Base-by-base conservation (phyloP, 2,113 vertebrate genomes). In the Osmerus eperlanus region DNA sequence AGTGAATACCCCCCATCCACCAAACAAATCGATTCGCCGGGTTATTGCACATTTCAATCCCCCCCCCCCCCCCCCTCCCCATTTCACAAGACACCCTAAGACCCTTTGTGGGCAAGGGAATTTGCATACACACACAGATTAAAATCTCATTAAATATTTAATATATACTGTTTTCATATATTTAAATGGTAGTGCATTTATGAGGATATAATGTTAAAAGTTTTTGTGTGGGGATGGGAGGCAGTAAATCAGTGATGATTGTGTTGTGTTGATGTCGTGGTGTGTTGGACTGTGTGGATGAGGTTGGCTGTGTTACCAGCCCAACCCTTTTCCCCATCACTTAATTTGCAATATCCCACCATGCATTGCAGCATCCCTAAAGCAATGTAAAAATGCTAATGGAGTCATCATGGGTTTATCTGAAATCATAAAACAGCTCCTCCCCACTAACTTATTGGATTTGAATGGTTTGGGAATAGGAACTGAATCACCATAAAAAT, bases 1-100 rank as follows among this genome's bases (percentile, higher is more conserved):
- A 41, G 84, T 78, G 84, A 85, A 83, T 85, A 80, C 76, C 70
- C 77, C 64, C 69, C 76, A 68, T 75, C 78, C 76, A 70, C 76
- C 78, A 81, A 86, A 83, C 81, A 81, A 86, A 91, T 90, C 78
- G 82, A 90, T 90, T 76, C 54, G 68, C 61, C 71, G 81, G 72
- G 78, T 86, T 81, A 80, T 81, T 85, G 66, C 76, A 80, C 74
- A 80, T 84, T 88, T 86, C 74, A 83, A 78, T 81, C 86, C 67
- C 71, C 75, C 81, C 77, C 68, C 32, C 66, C 58, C 82, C 67
- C 9, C 41, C 7, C 82, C 67, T 7, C 41, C 7, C n/a, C 61
- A 73, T 65, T 53, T 61, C 64, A 58, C 72, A 70, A 77, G 77
- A 72, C 79, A 85, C 79, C 51, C 76, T 76, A 62, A 84, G 80